Evolutionary conservation across 2,113 vertebrate genomes (phyloP), one percentile per base, ranked within the genome.

Genomic region (Thamnophis sirtalis): DNA sequence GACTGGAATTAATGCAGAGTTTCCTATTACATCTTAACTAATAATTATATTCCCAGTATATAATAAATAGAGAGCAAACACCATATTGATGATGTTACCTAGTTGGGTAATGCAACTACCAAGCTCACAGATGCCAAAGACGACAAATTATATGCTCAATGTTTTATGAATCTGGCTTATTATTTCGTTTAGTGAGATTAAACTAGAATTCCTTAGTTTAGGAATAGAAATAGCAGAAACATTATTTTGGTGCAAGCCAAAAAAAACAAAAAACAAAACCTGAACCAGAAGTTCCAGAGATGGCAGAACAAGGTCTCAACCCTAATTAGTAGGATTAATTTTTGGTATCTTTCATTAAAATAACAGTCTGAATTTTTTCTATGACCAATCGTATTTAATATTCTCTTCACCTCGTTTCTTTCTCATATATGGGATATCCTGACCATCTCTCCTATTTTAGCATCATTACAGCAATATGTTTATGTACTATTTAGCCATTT

Each of bases 401-500:
- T 86, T 19, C 3, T 86, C 21, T 93, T 93, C 92, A 80, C 93
- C 3, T 28, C 24, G 22, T 0, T 1, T 0, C 43, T 22, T 88
- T 86, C 92, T 9, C 51, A 13, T 94, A 0, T 53, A 9, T 22
- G 21, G 90, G 94, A 38, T 92, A 19, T 86, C 60, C 92, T 87
- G 24, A 0, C 28, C 93, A 87, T 33, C 3, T 15, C 26, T 63
- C 49, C 50, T 55, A 15, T 63, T 93, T 93, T 92, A 90, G 13
- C 84, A 89, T 93, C 1, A 55, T 68, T 4, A 92, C 55, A 88
- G 58, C 87, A 56, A 9, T 84, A 84, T 89, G 88, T 92, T 54
- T 22, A 60, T 90, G 33, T 92, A 89, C 87, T 89, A 68, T 86
- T n/a, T 93, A 90, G 93, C 90, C 90, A 63, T 90, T 94, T 91